Evolutionary conservation across 2,888 invertebrate genomes (phyloP).

Genomic region (Brachyptera risi): DNA sequence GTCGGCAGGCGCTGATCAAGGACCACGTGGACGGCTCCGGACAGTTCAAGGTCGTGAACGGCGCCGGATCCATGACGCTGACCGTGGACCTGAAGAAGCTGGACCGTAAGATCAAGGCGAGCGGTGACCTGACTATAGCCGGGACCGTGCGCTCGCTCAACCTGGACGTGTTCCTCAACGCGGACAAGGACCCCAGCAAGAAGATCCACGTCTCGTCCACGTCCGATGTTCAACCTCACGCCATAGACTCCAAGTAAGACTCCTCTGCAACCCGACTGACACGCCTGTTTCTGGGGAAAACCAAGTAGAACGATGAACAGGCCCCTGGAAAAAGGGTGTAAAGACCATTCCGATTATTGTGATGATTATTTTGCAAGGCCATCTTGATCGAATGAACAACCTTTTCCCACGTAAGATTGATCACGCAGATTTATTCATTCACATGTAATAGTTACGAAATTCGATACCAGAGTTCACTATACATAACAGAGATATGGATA

Average conservation of each 20-base stretch:
- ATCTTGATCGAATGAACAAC: no score
- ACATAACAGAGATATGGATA: no score
- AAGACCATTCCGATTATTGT: no score
- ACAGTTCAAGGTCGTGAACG: slow-evolving; percentile 58
- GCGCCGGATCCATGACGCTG: slow-evolving; percentile 54
- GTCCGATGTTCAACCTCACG: slow-evolving; percentile 50
- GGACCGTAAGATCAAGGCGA: slow-evolving; percentile 47
- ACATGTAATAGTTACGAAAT: no score
- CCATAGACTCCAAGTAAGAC: slow-evolving; percentile 61
- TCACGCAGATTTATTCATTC: no score
- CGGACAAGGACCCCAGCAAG: slow-evolving; percentile 64
- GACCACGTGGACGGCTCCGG: slow-evolving; percentile 59
- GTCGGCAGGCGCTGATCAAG: slow-evolving; percentile 50
- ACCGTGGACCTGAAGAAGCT: slow-evolving; percentile 45
- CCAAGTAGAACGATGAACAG: no score
- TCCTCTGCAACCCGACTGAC: no score
- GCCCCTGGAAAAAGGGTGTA: no score
- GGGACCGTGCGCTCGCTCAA: slow-evolving; percentile 59
- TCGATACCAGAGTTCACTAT: no score
- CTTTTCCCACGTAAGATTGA: no score
- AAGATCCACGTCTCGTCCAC: slow-evolving; percentile 62
- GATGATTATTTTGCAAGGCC: no score
- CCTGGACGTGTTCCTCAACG: slow-evolving; percentile 62
- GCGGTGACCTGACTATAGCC: slow-evolving; percentile 56
- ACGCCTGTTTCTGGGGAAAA: no score